Evolutionary conservation across 2,888 invertebrate species (phyloP).

Genomic region (Iphiclides podalirius): DNA sequence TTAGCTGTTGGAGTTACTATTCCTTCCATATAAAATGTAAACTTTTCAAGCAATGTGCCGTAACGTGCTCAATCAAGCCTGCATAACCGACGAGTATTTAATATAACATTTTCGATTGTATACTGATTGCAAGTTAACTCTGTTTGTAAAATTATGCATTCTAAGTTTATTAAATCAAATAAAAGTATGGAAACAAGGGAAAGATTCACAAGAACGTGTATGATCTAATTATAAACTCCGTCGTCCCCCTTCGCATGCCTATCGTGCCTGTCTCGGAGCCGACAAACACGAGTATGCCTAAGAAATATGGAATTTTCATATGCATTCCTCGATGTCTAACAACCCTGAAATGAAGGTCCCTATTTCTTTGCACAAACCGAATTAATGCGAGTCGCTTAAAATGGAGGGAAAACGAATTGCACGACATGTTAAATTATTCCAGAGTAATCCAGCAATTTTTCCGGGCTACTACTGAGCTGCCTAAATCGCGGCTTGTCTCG

Average conservation of each 20-base stretch:
- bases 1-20: too few species aligned
- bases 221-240: constrained; percentile 63
- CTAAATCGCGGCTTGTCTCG: constrained; percentile 38
- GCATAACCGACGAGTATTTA: too few species aligned
- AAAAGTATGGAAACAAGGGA: constrained; percentile 36
- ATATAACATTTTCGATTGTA: too few species aligned
- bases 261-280: constrained; percentile 46
- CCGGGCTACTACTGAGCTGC: constrained; percentile 27
- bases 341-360: neutral
- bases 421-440: constrained; percentile 37
- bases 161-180: constrained; percentile 32
- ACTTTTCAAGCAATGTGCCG: too few species aligned
- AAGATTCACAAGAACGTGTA: constrained; percentile 49
- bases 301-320: constrained; percentile 30
- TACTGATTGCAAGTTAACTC: too few species aligned
- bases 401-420: constrained; percentile 18
- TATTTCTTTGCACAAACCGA: too few species aligned
- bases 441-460: constrained; percentile 26
- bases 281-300: constrained; percentile 28
- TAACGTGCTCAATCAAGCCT: too few species aligned
- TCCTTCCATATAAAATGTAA: too few species aligned
- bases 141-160: too few species aligned
- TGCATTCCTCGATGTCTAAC: constrained; percentile 6
- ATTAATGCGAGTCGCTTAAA: too few species aligned
- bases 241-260: constrained; percentile 54